Evolutionary conservation across 1,140 invertebrate genomes (phyloP).

Genomic region (Propsilocerus akamusi): DNA sequence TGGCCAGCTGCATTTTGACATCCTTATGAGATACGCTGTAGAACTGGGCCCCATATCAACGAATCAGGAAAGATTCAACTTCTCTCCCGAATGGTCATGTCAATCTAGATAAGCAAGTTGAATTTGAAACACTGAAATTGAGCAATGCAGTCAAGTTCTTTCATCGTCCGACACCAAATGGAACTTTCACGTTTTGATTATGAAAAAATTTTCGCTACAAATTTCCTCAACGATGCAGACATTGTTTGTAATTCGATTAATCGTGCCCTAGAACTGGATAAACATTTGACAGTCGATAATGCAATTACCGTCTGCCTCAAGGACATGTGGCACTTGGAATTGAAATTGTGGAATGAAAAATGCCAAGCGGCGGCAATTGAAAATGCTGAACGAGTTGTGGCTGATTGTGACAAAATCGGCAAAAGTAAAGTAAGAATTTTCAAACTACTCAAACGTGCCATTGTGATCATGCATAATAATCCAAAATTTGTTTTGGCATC

Average conservation of each 20-base stretch:
- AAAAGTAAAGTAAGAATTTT: conserved; percentile 14
- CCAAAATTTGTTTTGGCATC: conserved; percentile 16
- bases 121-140: neutral
- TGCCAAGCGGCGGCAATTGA: neutral
- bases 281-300: conserved; percentile 8
- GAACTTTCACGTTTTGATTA: conserved; percentile 16
- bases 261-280: conserved; percentile 1
- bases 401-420: neutral
- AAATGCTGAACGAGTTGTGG: conserved; percentile 9
- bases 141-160: conserved; percentile 7
- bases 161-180: conserved; percentile 7
- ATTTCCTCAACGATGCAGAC: neutral
- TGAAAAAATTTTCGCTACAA: conserved; percentile 8
- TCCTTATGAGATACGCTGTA: no score
- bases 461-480: conserved; percentile 10
- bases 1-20: no score
- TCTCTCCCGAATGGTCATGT: no score
- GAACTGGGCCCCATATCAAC: no score
- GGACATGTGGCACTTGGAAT: conserved; percentile 6
- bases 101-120: neutral
- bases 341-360: conserved; percentile 1
- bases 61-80: no score
- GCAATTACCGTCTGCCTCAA: conserved; percentile 7
- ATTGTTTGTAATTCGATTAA: neutral
- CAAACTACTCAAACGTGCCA: conserved; percentile 13